phyloP scores from a whole-genome alignment of 2,797 vertebrate species.

The Sebastes taczanowskii region DNA sequence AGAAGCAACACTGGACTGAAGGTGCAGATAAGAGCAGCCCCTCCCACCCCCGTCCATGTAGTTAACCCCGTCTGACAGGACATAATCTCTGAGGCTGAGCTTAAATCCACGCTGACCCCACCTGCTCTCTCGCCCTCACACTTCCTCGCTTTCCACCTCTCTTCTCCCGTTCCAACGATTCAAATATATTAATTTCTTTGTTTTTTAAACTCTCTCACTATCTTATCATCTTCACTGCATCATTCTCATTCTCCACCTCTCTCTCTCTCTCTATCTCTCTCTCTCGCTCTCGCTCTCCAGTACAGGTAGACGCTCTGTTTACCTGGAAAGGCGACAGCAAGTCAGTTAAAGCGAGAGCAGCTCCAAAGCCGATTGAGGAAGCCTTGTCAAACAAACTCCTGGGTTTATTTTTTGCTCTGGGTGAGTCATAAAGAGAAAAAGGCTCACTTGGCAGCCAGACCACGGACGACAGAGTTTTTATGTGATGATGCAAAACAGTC shows the following conservation, averaged over 20 bases:
- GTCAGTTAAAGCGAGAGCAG: not conserved
- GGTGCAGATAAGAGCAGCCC: slow-evolving; percentile 45
- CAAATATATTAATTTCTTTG: not conserved
- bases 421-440: slow-evolving; percentile 30
- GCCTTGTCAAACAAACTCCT: slow-evolving; percentile 10
- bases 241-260: not conserved
- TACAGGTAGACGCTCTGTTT: not conserved
- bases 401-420: slow-evolving; percentile 51
- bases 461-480: not conserved
- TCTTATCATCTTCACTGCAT: not conserved
- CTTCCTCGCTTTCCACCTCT: not conserved
- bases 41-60: not conserved
- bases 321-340: not conserved
- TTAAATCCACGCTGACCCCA: slow-evolving; percentile 69
- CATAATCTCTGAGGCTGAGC: slow-evolving; percentile 71
- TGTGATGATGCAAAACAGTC: slow-evolving; percentile 8
- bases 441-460: slow-evolving; percentile 1
- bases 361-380: slow-evolving; percentile 1
- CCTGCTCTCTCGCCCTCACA: slow-evolving; percentile 52
- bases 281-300: not conserved
- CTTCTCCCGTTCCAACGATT: not conserved
- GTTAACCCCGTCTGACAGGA: slow-evolving; percentile 60
- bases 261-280: no score
- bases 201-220: not conserved
- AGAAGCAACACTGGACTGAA: slow-evolving; percentile 7